Base-by-base conservation (phyloP, 2,888 invertebrate species). In the Phrixothrix hirtus region DNA sequence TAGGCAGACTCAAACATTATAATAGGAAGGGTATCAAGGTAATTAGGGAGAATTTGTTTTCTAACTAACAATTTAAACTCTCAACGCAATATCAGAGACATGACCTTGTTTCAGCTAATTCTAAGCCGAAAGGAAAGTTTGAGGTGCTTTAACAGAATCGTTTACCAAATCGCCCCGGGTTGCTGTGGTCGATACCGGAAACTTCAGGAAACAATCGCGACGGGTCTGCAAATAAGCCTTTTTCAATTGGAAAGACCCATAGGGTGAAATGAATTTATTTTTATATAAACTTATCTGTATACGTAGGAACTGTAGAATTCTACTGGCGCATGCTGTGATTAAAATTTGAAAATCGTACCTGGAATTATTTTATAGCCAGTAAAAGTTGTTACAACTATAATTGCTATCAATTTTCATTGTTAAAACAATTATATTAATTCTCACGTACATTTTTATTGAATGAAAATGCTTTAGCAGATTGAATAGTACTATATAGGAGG, bases 141-240 rank as follows among this genome's bases (percentile, higher is more conserved):
- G 44, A 55, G 55, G 55, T 55, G 45, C 48, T 55, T 44, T 36
- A 50, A 34, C 26, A 46, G 46, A 46, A 50, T 45, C 55, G 50
- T 50, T 55, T 55, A 55, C 42, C 46, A 46, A 55, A 50, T 50
- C 55, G 50, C 55, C 21, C 32, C 36, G 41, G 39, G 49, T 31
- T 46, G 37, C 27, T 48, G 47, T 42, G 41, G 43, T 48, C 41
- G 48, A 48, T 54, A 47, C 37, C 42, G 43, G 42, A 47, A 53
- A 46, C 45, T 45, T 45, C 36, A 34, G 41, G 36, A 52, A 46
- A 46, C 52, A 46, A 52, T 52, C 52, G 36, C 41, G 36, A 49
- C 37, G 39, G 43, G 39, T 49, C 49, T 36, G 41, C 42, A 43
- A 49, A 49, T 43, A 49, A 49, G 42, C 42, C 43, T n/a, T 34